Percentiles rank a stretch among this genome's conserved stretches.
These are phyloP conservation scores for Stenolophus ochropezus DNA, from an alignment of 2,888 invertebrate genomes.

Conservation along the genomic window DNA sequence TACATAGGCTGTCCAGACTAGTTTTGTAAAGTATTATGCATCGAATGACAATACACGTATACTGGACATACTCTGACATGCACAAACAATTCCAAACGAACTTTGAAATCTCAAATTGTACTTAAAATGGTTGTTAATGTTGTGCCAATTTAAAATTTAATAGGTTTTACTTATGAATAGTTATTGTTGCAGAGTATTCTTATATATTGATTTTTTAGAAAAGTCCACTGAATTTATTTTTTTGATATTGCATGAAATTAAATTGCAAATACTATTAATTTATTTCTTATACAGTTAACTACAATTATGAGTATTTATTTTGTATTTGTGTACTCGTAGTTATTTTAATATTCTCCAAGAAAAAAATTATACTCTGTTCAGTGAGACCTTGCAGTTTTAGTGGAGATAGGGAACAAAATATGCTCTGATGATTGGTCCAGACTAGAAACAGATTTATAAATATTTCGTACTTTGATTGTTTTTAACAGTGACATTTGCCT, in stretches of 20 bases:
- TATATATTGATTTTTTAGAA: constrained; percentile 19
- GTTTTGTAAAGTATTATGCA: constrained; percentile 44
- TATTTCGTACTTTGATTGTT: too few species aligned
- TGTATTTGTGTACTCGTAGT: not conserved
- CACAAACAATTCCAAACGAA: constrained; percentile 22
- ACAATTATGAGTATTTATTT: not conserved
- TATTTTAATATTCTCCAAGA: not conserved
- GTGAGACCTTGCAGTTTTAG: not conserved
- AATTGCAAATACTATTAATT: constrained; percentile 20
- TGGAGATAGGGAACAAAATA: not conserved
- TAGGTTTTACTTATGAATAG: constrained; percentile 31
- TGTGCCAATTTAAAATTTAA: constrained; percentile 51
- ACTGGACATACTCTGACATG: constrained; percentile 39
- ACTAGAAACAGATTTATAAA: too few species aligned
- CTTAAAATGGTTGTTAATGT: constrained; percentile 56
- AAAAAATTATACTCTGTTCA: not conserved
- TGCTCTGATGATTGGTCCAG: too few species aligned
- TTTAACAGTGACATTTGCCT: too few species aligned
- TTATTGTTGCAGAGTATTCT: constrained; percentile 40
- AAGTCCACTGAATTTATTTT: not conserved
- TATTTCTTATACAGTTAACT: constrained; percentile 10
- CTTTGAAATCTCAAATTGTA: constrained; percentile 43
- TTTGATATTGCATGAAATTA: not conserved
- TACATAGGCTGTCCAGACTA: constrained; percentile 38
- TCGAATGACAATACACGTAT: constrained; percentile 55